Base-by-base conservation (phyloP, 2,797 vertebrate genomes). In the Tadarida brasiliensis region DNA sequence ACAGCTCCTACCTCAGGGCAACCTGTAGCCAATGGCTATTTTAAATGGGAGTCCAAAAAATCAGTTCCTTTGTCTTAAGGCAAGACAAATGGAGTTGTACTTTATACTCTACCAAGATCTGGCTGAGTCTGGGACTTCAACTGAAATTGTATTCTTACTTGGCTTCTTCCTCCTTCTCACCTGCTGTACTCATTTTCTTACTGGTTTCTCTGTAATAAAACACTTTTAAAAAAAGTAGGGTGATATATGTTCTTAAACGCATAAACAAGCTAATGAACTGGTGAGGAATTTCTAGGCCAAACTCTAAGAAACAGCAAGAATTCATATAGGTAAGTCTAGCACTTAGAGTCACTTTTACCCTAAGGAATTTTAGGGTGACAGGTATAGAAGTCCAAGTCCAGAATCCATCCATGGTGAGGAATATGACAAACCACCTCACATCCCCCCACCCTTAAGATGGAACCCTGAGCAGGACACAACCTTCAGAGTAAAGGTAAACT, bases 211-310 rank as follows among this genome's bases (percentile, higher is more conserved):
- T 44, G 39, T 44, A 44, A 44, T 44, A 44, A 44, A 44, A 44
- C 3, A 44, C 39, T 78, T 94, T 44, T 11, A n/a, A 73, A 47
- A 92, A 71, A 81, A 71, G 49, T 59, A 17, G 35, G 47, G 82
- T 86, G 33, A 88, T 71, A 65, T 54, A 54, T 54, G 44, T 71
- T 80, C 56, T 90, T 49, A 92, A 96, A 94, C 57, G 59, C 16
- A 83, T 67, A 5, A 78, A 95, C 76, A 47, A 89, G 16, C 77
- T 91, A 88, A 70, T 33, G 77, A 73, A 70, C 67, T 57, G 59
- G 74, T 89, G 49, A 89, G n/a, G 20, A 90, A 59, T 90, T 90
- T 95, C 49, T 91, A 94, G 76, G 15, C 19, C 44, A 49, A 96
- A 91, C 74, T 80, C 86, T 87, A 76, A 59, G 33, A 92, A 95